A percentile compares a stretch with the other conserved stretches of the same genome.
Conservation (phyloP, 2,888 invertebrate genomes). For the Ochropleura plecta region DNA sequence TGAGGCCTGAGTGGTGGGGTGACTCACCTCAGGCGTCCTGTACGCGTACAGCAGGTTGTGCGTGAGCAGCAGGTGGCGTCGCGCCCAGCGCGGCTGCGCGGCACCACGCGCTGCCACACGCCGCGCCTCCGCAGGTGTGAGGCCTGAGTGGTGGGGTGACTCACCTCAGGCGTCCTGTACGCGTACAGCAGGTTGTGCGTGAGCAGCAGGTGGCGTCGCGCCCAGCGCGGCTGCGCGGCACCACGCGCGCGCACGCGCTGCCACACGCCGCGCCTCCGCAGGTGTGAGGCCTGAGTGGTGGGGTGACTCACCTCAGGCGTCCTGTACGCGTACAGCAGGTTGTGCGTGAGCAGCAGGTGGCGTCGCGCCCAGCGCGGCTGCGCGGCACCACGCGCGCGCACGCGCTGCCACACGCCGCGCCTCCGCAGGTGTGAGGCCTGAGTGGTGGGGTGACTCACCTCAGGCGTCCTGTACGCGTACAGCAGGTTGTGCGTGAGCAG, state of each 20-base stretch:
- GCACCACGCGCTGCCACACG: background rate
- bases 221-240: too few species aligned
- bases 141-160: background rate
- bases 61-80: conserved; percentile 7
- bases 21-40: conserved; percentile 16
- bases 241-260: too few species aligned
- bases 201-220: background rate
- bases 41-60: conserved; percentile 25
- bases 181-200: conserved; percentile 4
- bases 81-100: background rate
- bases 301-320: conserved; percentile 56
- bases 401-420: conserved; percentile 25
- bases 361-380: conserved; percentile 79
- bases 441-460: conserved; percentile 14
- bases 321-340: conserved; percentile 83
- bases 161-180: conserved; percentile 14
- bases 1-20: too few species aligned
- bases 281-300: conserved; percentile 1
- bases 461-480: conserved; percentile 24
- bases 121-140: background rate
- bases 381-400: conserved; percentile 3
- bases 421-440: too few species aligned
- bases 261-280: conserved; percentile 4
- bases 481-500: conserved; percentile 38
- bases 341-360: conserved; percentile 81